phyloP scores from a whole-genome alignment of 2,888 invertebrate species.

The Cheiracanthium punctorium region DNA sequence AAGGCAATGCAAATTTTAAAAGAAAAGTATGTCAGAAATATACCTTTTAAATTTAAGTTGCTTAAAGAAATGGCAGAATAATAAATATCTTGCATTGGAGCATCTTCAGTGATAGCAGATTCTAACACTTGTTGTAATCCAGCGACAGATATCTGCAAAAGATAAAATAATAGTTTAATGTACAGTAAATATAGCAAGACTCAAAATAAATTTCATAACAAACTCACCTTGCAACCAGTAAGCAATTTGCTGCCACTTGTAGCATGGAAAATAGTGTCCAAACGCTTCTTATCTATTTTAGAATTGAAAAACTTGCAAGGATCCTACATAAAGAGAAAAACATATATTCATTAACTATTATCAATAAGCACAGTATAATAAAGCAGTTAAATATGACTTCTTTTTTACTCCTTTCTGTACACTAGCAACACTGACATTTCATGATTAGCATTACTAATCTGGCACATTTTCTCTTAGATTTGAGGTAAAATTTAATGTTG shows the following conservation, averaged over 20 bases:
- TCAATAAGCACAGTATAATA: too few relatives aligned
- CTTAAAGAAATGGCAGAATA: slow-evolving; percentile 84
- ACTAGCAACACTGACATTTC: too few relatives aligned
- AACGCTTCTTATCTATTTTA: slow-evolving; percentile 75
- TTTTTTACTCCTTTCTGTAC: too few relatives aligned
- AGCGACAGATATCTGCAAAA: slow-evolving; percentile 77
- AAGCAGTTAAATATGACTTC: too few relatives aligned
- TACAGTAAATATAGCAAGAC: too few relatives aligned
- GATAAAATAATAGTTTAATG: too few relatives aligned
- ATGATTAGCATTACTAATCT: too few relatives aligned
- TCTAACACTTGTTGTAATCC: slow-evolving; percentile 77
- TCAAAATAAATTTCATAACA: neutral
- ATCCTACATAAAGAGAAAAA: too few relatives aligned
- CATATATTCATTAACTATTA: too few relatives aligned
- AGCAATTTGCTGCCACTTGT: slow-evolving; percentile 81
- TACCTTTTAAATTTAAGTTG: slow-evolving; percentile 81
- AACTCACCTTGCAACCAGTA: slow-evolving; percentile 78
- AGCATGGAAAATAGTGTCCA: slow-evolving; percentile 81
- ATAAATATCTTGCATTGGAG: slow-evolving; percentile 83
- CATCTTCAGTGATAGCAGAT: slow-evolving; percentile 82
- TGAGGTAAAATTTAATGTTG: too few relatives aligned
- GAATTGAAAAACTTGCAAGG: slow-evolving; percentile 78
- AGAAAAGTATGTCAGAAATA: neutral
- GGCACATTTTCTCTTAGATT: too few relatives aligned
- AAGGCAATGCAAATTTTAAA: too few relatives aligned